Evolutionary conservation across 2,113 vertebrate species (phyloP).

Genomic region (Hystrix cristata): DNA sequence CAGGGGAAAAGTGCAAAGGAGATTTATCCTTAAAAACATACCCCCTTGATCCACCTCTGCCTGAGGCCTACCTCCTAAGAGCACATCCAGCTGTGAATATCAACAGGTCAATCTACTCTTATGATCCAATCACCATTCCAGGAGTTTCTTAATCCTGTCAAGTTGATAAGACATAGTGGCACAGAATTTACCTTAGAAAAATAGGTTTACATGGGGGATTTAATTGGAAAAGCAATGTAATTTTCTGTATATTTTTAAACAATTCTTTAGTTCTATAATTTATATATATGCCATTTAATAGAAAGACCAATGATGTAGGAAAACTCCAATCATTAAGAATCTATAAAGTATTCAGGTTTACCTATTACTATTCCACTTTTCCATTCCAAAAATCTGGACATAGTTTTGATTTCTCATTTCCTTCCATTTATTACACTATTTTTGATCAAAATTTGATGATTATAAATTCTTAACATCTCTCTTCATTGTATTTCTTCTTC

Average conservation of each 20-base stretch:
- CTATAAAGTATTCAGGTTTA: background rate
- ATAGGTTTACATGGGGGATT: background rate
- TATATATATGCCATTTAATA: background rate
- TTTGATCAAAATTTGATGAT: background rate
- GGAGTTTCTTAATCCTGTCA: background rate
- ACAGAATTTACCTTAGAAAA: background rate
- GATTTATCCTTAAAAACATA: background rate
- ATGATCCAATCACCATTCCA: background rate
- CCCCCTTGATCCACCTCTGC: accelerated
- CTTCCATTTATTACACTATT: background rate
- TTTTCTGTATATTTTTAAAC: background rate
- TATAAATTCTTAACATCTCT: conserved; percentile 12
- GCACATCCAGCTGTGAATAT: background rate
- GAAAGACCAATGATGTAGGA: background rate
- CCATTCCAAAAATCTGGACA: background rate
- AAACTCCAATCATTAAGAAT: background rate
- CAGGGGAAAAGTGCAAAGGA: background rate
- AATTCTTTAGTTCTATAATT: background rate
- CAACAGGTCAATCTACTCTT: background rate
- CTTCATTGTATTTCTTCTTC: background rate
- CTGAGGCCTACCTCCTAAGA: background rate
- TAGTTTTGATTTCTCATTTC: background rate
- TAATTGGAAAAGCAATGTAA: background rate
- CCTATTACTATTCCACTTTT: background rate
- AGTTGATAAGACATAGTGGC: background rate